phyloP scores from a whole-genome alignment of 2,888 invertebrate species.

The Eilema griseolum region DNA sequence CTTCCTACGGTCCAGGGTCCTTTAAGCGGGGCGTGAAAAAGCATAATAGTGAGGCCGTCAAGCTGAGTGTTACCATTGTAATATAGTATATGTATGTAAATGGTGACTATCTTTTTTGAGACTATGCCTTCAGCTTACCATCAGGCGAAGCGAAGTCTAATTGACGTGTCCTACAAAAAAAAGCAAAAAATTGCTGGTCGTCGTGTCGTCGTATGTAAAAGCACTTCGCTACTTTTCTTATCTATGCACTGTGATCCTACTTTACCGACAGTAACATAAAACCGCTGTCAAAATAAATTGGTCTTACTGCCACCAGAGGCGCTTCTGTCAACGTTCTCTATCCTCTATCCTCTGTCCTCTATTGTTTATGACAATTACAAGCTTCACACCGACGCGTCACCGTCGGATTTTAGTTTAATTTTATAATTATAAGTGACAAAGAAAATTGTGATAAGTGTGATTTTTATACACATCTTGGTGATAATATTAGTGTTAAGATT shows the following conservation, averaged over 20 bases:
- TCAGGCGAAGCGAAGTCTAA: too few relatives aligned
- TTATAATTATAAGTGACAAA: slow-evolving; percentile 81
- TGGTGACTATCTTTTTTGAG: too few relatives aligned
- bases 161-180: neutral
- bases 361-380: slow-evolving; percentile 71
- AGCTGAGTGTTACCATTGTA: too few relatives aligned
- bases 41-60: too few relatives aligned
- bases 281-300: slow-evolving; percentile 44
- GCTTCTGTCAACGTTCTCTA: slow-evolving; percentile 45
- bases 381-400: slow-evolving; percentile 83
- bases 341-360: slow-evolving; percentile 50
- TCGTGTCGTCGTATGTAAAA: slow-evolving; percentile 12
- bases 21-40: too few relatives aligned
- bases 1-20: too few relatives aligned
- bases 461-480: slow-evolving; percentile 85
- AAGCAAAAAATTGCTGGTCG: too few relatives aligned
- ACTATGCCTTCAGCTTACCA: too few relatives aligned
- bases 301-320: slow-evolving; percentile 53
- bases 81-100: too few relatives aligned
- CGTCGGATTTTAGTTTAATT: slow-evolving; percentile 83
- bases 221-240: slow-evolving; percentile 13
- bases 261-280: slow-evolving; percentile 43
- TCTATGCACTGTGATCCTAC: slow-evolving; percentile 24
- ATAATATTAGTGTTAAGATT: slow-evolving; percentile 84
- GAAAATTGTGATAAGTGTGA: slow-evolving; percentile 86